Evolutionary conservation across 2,797 vertebrate species (phyloP).

Genomic region (Alectoris magna): DNA sequence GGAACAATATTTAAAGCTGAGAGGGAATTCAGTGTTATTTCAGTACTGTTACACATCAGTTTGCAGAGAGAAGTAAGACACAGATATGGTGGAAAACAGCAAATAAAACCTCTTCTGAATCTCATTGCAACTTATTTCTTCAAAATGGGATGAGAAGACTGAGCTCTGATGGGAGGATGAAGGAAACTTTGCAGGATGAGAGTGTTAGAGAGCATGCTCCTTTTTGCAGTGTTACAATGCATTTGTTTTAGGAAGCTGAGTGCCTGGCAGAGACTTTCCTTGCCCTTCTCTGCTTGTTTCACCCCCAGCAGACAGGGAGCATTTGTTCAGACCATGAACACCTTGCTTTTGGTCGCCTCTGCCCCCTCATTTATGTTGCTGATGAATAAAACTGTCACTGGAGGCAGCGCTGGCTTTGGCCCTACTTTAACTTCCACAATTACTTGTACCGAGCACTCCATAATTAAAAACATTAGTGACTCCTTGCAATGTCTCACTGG

Average conservation of each 20-base stretch:
- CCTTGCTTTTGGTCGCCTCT: not conserved
- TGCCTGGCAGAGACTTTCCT: not conserved
- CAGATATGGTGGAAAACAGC: not conserved
- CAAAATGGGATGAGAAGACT: not conserved
- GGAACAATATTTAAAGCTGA: not conserved
- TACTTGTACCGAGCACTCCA: not conserved
- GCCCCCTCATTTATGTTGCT: not conserved
- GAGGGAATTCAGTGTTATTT: not conserved
- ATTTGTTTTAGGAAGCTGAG: not conserved
- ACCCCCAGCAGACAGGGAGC: not conserved
- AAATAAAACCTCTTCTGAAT: not conserved
- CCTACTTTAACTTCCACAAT: not conserved
- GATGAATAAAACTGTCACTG: slow-evolving; percentile 4
- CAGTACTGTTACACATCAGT: not conserved
- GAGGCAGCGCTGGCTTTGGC: not conserved
- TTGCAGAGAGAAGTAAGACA: not conserved
- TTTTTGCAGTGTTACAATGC: not conserved
- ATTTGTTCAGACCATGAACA: not conserved
- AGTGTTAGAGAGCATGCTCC: fast-evolving
- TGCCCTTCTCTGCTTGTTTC: not conserved
- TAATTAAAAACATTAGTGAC: slow-evolving; percentile 73
- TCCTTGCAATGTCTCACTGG: not conserved
- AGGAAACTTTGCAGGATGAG: not conserved
- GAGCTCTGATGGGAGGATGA: not conserved
- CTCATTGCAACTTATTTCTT: not conserved